Percentiles rank a stretch among this genome's conserved stretches.
These are phyloP conservation scores for Trypoxylus dichotomus DNA, from an alignment of 1,140 invertebrate genomes.

Conservation along the genomic window DNA sequence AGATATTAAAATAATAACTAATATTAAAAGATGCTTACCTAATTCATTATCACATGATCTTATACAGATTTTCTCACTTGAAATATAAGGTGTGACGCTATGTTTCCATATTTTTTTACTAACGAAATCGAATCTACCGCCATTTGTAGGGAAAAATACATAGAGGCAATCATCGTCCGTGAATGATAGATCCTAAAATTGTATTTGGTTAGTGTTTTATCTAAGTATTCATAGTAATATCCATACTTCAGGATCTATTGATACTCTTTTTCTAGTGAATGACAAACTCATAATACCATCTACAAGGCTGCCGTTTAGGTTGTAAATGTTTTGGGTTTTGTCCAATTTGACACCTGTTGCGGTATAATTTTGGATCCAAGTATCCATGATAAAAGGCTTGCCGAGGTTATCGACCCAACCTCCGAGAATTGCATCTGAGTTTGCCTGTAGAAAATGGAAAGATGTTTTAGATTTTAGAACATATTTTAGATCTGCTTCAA, in stretches of 20 bases:
- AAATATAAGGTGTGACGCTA: constrained; percentile 73
- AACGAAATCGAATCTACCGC: constrained; percentile 79
- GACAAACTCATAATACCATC: constrained; percentile 79
- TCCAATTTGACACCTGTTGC: constrained; percentile 72
- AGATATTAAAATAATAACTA: background rate
- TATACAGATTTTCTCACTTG: constrained; percentile 81
- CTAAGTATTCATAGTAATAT: too few species aligned
- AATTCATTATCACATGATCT: constrained; percentile 70
- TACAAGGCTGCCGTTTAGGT: constrained; percentile 67
- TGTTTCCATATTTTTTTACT: constrained; percentile 88
- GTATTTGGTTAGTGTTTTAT: too few species aligned
- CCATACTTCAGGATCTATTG: constrained; percentile 70
- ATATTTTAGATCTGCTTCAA: background rate
- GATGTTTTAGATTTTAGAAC: background rate
- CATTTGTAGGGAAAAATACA: constrained; percentile 85
- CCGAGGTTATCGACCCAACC: constrained; percentile 82
- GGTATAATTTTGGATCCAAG: constrained; percentile 77
- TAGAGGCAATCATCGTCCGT: constrained; percentile 81
- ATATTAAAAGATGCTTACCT: constrained; percentile 45
- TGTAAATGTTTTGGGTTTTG: constrained; percentile 73
- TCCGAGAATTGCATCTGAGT: constrained; percentile 77
- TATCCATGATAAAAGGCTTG: constrained; percentile 83
- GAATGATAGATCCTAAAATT: constrained; percentile 74
- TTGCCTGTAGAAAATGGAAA: constrained; percentile 58
- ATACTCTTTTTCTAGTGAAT: constrained; percentile 77